phyloP scores from a whole-genome alignment of 1,140 invertebrate genomes.

The Metaphire vulgaris region DNA sequence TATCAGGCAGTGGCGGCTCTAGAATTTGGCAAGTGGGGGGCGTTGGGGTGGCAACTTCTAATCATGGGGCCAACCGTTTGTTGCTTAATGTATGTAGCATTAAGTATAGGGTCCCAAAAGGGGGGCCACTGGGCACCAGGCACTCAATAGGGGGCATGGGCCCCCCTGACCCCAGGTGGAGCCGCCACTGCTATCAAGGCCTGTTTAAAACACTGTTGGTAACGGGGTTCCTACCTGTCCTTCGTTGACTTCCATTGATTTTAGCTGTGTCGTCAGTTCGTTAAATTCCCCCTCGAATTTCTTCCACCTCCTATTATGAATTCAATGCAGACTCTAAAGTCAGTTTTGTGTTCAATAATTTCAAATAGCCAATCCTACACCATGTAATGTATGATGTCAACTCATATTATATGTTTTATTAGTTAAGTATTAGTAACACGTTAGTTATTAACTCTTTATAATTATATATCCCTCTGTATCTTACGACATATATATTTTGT shows the following conservation, averaged over 20 bases:
- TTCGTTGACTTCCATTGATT: constrained; percentile 45
- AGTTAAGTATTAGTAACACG: neutral
- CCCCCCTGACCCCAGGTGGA: too few relatives aligned
- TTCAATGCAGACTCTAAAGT: neutral
- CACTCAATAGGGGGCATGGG: too few relatives aligned
- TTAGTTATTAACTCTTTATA: neutral
- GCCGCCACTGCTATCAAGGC: neutral
- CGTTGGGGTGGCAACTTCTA: too few relatives aligned
- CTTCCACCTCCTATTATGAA: constrained; percentile 46
- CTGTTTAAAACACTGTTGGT: too few relatives aligned
- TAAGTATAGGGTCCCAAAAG: neutral
- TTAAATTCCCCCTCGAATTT: constrained; percentile 49
- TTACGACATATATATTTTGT: neutral
- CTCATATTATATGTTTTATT: neutral
- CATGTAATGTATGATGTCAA: too few relatives aligned
- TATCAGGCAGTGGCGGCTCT: too few relatives aligned
- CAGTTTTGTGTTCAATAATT: neutral
- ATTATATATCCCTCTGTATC: neutral
- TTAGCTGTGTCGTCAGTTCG: constrained; percentile 44
- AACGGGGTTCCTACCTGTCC: constrained; percentile 71
- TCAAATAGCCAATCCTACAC: neutral
- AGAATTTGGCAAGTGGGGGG: too few relatives aligned
- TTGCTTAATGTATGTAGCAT: neutral
- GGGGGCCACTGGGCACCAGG: neutral
- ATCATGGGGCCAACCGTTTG: too few relatives aligned